Percentiles rank a stretch among this genome's conserved stretches.
phyloP scores from a whole-genome alignment of 2,888 invertebrate species.

The Monopis laevigella region DNA sequence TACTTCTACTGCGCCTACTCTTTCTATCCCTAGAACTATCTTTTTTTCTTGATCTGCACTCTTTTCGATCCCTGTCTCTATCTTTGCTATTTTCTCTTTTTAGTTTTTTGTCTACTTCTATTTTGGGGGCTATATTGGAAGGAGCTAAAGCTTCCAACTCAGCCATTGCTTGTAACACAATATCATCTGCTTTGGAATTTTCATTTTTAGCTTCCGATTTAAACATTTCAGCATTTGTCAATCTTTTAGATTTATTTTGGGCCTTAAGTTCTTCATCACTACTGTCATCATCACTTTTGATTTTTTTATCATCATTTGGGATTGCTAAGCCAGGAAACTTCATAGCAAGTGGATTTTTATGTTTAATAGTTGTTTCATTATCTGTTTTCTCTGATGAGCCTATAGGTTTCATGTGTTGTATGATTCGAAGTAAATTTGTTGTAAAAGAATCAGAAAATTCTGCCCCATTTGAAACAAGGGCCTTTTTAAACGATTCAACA shows the following conservation, averaged over 20 bases:
- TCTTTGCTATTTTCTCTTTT: constrained; percentile 33
- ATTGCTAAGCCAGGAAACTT: constrained; percentile 86
- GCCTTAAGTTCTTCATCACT: constrained; percentile 41
- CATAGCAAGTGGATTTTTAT: constrained; percentile 66
- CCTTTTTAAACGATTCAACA: constrained; percentile 89
- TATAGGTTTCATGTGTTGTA: constrained; percentile 91
- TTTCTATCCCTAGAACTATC: constrained; percentile 24
- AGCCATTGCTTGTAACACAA: constrained; percentile 85
- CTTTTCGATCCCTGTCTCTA: constrained; percentile 26
- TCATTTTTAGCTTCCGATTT: constrained; percentile 39
- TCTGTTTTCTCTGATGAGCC: constrained; percentile 30
- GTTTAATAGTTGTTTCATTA: constrained; percentile 27
- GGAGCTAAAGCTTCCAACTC: constrained; percentile 87
- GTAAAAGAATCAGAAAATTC: constrained; percentile 97
- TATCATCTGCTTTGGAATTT: constrained; percentile 33
- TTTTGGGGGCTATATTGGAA: constrained; percentile 42
- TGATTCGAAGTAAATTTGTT: constrained; percentile 91
- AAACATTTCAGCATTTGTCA: constrained; percentile 53
- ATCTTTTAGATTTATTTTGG: constrained; percentile 30
- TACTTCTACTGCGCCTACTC: constrained; percentile 16
- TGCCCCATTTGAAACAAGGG: constrained; percentile 90
- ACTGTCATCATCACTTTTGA: constrained; percentile 46
- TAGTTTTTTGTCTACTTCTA: constrained; percentile 27
- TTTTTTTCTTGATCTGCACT: constrained; percentile 28
- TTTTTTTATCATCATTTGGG: constrained; percentile 74